Base-by-base conservation (phyloP, 2,888 invertebrate genomes). In the Drosophila diplacantha region DNA sequence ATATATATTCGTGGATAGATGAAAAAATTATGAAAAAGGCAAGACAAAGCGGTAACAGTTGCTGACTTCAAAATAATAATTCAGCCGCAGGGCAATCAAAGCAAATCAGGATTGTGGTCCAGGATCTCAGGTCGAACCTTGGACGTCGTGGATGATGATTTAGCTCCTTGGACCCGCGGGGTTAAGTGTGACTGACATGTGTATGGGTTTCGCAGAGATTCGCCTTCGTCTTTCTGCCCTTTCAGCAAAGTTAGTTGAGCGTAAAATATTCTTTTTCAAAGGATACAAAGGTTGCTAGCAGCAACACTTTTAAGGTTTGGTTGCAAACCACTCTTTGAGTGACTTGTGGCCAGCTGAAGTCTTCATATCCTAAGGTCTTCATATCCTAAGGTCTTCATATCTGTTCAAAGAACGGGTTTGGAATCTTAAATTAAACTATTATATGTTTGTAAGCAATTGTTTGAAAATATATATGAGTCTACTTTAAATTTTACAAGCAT, bases 121-220 rank as follows among this genome's bases (percentile, higher is more conserved):
- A 67, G 68, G 68, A 59, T 60, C 73, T 73, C 60, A 60, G 68
- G 69, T 54, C 53, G 38, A 35, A 22, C 29, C 55, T 22, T 57
- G 38, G 31, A 34, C 20, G 32, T 26, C 14, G 32, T 14, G 29
- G 44, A 11, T 22, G 46, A 32, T 58, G 47, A 37, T 37, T 24
- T 41, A 31, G 71, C 47, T 47, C 9, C 67, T 32, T 55, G 55
- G 49, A 53, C 46, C 50, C 79, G 77, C 31, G 71, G 65, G 82
- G 82, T 73, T 82, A 80, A 80, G 80, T 80, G 78, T 81, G 75
- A 81, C 75, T 78, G 79, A 82, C 82, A 82, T 80, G 80, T 82
- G 77, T 66, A 74, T 70, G 71, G 66, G 59, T 75, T 78, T 74
- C 58, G 64, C 78, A 75, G 52, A 73, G 72, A 74, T 29, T 34